Conservation (phyloP, 2,888 invertebrate genomes). For the Acrocyrtus sp. region DNA sequence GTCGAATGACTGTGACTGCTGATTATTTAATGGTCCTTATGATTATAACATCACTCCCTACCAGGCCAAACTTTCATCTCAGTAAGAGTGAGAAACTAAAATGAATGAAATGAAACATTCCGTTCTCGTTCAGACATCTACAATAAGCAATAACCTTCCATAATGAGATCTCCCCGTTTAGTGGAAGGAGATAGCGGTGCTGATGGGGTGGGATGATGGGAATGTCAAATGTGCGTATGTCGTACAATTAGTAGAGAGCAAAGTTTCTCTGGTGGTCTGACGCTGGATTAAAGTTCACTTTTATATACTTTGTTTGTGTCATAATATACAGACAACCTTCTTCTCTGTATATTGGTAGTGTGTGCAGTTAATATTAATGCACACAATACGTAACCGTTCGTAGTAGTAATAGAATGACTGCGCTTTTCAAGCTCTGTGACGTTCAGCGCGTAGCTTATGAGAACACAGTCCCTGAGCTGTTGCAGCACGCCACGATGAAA, state of each 20-base stretch:
- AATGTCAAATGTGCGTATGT: conserved; percentile 35
- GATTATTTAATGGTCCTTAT: background rate
- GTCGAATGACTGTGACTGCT: background rate
- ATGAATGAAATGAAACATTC: conserved; percentile 23
- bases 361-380: too few species aligned
- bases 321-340: too few species aligned
- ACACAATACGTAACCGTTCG: too few species aligned
- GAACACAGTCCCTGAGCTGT: too few species aligned
- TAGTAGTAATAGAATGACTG: too few species aligned
- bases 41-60: background rate
- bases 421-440: too few species aligned
- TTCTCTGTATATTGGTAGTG: too few species aligned
- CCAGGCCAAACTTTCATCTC: background rate
- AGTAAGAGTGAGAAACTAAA: background rate
- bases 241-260: conserved; percentile 23
- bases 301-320: background rate
- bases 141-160: conserved; percentile 48
- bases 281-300: conserved; percentile 55
- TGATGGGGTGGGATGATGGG: conserved; percentile 19
- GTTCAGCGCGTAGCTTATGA: too few species aligned
- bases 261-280: conserved; percentile 53
- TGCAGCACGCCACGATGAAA: too few species aligned
- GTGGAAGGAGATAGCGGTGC: conserved; percentile 2
- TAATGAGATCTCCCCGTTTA: conserved; percentile 29
- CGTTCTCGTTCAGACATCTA: conserved; percentile 26